Base-by-base conservation (phyloP, 2,888 invertebrate species). In the Noctua comes region DNA sequence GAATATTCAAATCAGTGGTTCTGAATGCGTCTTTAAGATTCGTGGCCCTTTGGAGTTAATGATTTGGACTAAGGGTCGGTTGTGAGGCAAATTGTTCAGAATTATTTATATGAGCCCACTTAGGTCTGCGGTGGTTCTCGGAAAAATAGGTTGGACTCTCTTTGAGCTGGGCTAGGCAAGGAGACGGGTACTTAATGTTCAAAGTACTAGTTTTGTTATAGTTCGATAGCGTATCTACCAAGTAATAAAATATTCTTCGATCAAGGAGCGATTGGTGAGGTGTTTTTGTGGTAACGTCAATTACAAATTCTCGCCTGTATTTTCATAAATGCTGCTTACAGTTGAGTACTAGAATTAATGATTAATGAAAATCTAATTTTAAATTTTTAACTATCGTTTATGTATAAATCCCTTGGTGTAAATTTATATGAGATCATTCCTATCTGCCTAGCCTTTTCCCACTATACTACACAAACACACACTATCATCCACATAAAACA, bases 1-100 rank as follows among this genome's bases (percentile, higher is more conserved):
- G 76, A 84, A 84, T 86, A 87, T 87, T 87, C 77, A 87, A 87
- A 87, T 87, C 68, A 80, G 76, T 79, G 73, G 76, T 77, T 76
- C 72, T 77, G 71, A 84, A 73, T 74, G 72, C 54, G 69, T 77
- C 82, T 80, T 77, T 68, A 79, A 72, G 73, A 80, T 84, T 77
- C 51, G 73, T 74, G 76, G 69, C 75, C 74, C 76, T 84, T 81
- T 74, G 73, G 74, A 82, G 79, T 87, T 84, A 87, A 87, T 87
- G 86, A 84, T 80, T 77, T 65, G 76, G 68, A 80, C 79, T 76
- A 57, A 78, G 79, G 84, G 73, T 73, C 46, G 80, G 57, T 83
- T 68, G 76, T 31, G 57, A 68, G 31, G 80, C 46, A 84, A 84
- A 85, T 77, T 85, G 73, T 73, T 76, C 64, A 68, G 77, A 85